Conservation (phyloP, 2,888 invertebrate species). For the Liodrosophila aerea region DNA sequence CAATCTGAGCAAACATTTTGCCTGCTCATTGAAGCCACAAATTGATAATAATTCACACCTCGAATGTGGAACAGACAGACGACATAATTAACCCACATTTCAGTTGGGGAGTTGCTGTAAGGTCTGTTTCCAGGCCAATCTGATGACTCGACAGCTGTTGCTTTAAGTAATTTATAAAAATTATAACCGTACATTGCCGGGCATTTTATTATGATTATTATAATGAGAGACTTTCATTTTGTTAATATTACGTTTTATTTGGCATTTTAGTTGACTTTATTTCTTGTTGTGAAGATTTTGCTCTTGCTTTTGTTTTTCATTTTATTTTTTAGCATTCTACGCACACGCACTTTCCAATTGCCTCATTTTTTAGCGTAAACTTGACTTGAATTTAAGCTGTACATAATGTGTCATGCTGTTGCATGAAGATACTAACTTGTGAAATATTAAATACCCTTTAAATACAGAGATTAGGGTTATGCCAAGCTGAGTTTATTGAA, state of each 20-base stretch:
- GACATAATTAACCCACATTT: constrained; percentile 59
- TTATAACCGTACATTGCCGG: constrained; percentile 50
- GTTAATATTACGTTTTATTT: constrained; percentile 9
- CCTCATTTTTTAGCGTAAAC: constrained; percentile 9
- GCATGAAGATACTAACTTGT: neutral
- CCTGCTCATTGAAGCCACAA: constrained; percentile 32
- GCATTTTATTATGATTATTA: constrained; percentile 59
- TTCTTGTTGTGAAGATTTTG: constrained; percentile 2
- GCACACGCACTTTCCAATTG: constrained; percentile 43
- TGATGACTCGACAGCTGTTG: constrained; percentile 41
- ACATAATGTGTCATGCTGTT: neutral
- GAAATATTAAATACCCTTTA: neutral
- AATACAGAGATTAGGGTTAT: too few relatives aligned
- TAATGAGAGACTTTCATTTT: constrained; percentile 35
- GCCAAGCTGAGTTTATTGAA: too few relatives aligned
- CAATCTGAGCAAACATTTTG: constrained; percentile 39
- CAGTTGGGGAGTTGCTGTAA: too few relatives aligned
- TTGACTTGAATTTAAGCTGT: constrained; percentile 23
- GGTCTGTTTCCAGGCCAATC: constrained; percentile 24
- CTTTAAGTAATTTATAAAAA: constrained; percentile 59
- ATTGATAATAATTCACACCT: constrained; percentile 67
- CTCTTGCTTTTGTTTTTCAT: constrained; percentile 3
- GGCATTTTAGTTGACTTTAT: constrained; percentile 8
- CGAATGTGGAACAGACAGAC: constrained; percentile 44
- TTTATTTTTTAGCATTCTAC: constrained; percentile 26